Base-by-base conservation (phyloP, 2,888 invertebrate species). In the Podabrus alpinus region DNA sequence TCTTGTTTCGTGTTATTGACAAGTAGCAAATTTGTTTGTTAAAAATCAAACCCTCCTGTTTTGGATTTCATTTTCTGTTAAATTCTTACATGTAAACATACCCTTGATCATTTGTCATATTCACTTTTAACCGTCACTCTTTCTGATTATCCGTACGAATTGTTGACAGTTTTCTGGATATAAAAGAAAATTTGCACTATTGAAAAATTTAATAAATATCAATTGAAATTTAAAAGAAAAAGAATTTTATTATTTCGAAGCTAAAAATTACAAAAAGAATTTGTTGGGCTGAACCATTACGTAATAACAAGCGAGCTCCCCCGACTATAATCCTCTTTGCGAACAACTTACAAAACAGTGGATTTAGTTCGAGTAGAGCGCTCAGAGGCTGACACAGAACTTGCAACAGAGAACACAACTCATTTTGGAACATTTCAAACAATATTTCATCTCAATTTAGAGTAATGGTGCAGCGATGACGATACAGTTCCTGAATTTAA, bases 401-500 rank as follows among this genome's bases (percentile, higher is more conserved):
- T 72, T 76, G 67, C 64, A 74, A 69, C 71, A 74, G 59, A 71
- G 71, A 72, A 71, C 25, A 66, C 70, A 76, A 71, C 70, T 72
- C 72, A 71, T 77, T 75, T 70, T 70, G 69, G 66, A 73, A 70
- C 68, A 70, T 73, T 76, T 74, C 74, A 68, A 74, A 76, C 72
- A 76, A 78, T 76, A 78, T 78, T 77, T 78, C 74, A 77, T 75
- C 74, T 71, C 77, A 78, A 78, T 78, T 78, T 71, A 70, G 74
- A 75, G 73, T 76, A 77, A 78, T 78, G 76, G 76, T 78, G 72
- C 74, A 74, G 77, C 73, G 77, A 77, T 77, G 77, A 77, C 77
- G 77, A 77, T 77, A 77, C 77, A 77, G 77, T 77, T 77, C 77
- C 73, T 75, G 75, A 77, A 78, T 77, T 74, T 78, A 78, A 67